A percentile compares a stretch with the other conserved stretches of the same genome.
These are phyloP conservation scores for Athalia circularis DNA, from an alignment of 2,888 invertebrate species.

Conservation along the genomic window DNA sequence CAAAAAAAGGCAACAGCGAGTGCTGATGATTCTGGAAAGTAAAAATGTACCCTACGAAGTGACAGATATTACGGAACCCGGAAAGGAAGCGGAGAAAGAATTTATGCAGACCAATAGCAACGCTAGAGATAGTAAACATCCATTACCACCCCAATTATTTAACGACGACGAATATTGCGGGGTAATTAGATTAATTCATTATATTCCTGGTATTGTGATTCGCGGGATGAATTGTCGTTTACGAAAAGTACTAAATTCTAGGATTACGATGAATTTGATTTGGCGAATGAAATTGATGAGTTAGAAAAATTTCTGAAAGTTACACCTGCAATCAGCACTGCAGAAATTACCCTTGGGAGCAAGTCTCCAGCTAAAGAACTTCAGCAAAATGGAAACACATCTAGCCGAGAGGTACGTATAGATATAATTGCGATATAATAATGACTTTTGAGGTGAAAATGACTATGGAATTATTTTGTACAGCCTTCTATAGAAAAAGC, in stretches of 20 bases:
- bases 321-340: slow-evolving; percentile 77
- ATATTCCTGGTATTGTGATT: slow-evolving; percentile 20
- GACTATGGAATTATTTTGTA: slow-evolving; percentile 47
- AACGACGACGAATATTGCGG: slow-evolving; percentile 95
- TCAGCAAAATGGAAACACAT: slow-evolving; percentile 71
- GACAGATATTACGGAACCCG: slow-evolving; percentile 97
- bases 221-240: slow-evolving; percentile 3
- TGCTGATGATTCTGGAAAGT: slow-evolving; percentile 94
- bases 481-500: slow-evolving; percentile 72
- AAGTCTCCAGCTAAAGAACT: slow-evolving; percentile 62
- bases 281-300: slow-evolving; percentile 93
- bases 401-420: slow-evolving; percentile 71
- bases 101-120: slow-evolving; percentile 94
- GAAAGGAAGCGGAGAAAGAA: slow-evolving; percentile 90
- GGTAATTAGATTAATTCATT: slow-evolving; percentile 76
- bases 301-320: slow-evolving; percentile 91
- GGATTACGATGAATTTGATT: slow-evolving; percentile 95
- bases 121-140: slow-evolving; percentile 84
- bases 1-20: slow-evolving; percentile 95
- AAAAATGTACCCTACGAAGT: slow-evolving; percentile 92
- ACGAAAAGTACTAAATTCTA: slow-evolving; percentile 70
- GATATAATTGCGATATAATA: not conserved
- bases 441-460: no score
- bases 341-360: slow-evolving; percentile 70
- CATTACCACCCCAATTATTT: slow-evolving; percentile 95